Percentiles rank a stretch among this genome's conserved stretches.
phyloP scores from a whole-genome alignment of 2,888 invertebrate species.

The Phlogophora meticulosa region DNA sequence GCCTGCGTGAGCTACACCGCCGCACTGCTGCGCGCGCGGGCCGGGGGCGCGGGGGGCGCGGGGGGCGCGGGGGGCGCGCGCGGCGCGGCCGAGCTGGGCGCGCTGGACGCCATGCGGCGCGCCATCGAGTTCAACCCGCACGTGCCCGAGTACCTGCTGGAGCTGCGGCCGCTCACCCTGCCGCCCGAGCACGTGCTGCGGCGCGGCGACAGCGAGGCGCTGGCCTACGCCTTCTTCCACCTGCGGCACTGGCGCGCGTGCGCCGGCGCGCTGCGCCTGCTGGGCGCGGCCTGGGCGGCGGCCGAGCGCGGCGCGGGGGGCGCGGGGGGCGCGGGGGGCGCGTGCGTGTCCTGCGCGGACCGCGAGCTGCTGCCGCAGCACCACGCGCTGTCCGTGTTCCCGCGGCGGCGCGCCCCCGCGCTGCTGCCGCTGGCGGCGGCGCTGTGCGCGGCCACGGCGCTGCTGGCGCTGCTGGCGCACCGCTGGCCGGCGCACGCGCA shows the following conservation, averaged over 20 bases:
- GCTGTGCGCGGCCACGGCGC: conserved; percentile 92
- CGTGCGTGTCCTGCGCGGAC: conserved; percentile 96
- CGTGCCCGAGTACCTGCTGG: conserved; percentile 98
- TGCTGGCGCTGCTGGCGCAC: conserved; percentile 92
- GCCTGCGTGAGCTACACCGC: conserved; percentile 98
- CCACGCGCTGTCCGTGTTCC: conserved; percentile 96
- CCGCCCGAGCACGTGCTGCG: conserved; percentile 99
- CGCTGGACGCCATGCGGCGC: conserved; percentile 95
- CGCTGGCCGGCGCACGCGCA: conserved; percentile 74
- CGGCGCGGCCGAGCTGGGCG: conserved; percentile 97
- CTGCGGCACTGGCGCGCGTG: conserved; percentile 98
- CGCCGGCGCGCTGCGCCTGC: conserved; percentile 97
- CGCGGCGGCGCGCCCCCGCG: conserved; percentile 94
- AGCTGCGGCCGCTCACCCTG: conserved; percentile 98
- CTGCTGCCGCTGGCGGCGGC: conserved; percentile 97
- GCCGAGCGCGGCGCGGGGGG: conserved; percentile 93
- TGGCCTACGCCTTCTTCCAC: conserved; percentile 99
- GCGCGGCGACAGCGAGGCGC: conserved; percentile 98
- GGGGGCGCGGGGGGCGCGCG: conserved; percentile 95
- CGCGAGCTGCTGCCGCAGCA: conserved; percentile 94
- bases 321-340: conserved; percentile 97
- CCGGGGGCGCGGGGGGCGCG: conserved; percentile 94
- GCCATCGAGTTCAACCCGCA: conserved; percentile 99
- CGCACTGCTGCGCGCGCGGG: conserved; percentile 97
- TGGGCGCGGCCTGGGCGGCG: conserved; percentile 97